Evolutionary conservation across 2,888 invertebrate genomes (phyloP), one percentile per base, ranked within the genome.

Genomic region (Mayetiola destructor): DNA sequence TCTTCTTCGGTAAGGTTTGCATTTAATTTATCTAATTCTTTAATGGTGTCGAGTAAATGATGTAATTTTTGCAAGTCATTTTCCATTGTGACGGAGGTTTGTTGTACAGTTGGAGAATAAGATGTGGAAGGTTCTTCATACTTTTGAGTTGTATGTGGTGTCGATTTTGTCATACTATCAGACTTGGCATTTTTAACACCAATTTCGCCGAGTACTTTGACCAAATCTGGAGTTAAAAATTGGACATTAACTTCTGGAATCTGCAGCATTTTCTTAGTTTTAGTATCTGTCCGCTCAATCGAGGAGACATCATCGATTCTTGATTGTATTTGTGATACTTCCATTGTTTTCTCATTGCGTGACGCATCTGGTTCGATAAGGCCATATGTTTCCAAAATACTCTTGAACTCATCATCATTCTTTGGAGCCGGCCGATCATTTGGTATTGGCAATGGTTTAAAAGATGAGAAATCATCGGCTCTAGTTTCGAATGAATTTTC

Each of bases 41-140:
- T 71, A 20, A 78, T 70, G 36, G 77, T 73, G n/a, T 70, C 69
- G 23, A 77, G 62, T 4, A 78, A 63, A 61, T 75, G 72, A 39
- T 72, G 70, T 20, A 77, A 62, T 61, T 75, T 75, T 3, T 70
- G 65, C 2, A 75, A 68, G 63, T 80, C 79, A 18, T 75, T 76
- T 35, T 77, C 72, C 36, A 76, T 69, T 0, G 68, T 66, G 42
- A 58, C 58, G 37, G 59, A 20, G 29, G 55, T 58, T 29, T 58
- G 56, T 40, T 20, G 30, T 18, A 21, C 20, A 56, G 48, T 21
- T 18, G 32, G 32, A 14, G n/a, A 16, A 3, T 55, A 21, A 32
- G 55, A 58, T 57, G 56, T 20, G 32, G 32, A 18, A n/a, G n/a
- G 36, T 32, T 18, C 8, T 27, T 48, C 48, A 36, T n/a, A 12